phyloP scores from a whole-genome alignment of 1,140 invertebrate genomes.

The Atta cephalotes region DNA sequence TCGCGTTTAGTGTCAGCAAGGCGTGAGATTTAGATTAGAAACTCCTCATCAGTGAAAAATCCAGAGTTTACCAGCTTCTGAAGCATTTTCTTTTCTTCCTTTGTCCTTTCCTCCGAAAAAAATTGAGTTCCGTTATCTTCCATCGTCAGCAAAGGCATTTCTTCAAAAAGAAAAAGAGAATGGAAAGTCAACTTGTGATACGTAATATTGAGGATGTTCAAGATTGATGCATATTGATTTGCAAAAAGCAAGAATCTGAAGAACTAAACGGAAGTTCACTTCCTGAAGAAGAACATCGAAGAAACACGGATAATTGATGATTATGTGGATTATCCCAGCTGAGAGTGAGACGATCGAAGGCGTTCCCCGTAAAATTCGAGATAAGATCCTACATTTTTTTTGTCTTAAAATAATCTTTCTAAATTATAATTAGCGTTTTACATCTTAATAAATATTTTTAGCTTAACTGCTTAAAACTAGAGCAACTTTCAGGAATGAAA shows the following conservation, averaged over 20 bases:
- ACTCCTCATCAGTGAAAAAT: conserved; percentile 62
- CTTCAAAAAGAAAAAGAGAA: background rate
- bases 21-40: conserved; percentile 71
- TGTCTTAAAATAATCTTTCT: background rate
- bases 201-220: conserved; percentile 19
- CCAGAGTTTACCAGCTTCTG: conserved; percentile 73
- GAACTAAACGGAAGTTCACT: background rate
- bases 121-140: background rate
- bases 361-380: conserved; percentile 1
- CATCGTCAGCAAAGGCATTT: background rate
- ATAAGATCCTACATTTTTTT: background rate
- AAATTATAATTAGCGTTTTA: conserved; percentile 15
- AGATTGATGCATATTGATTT: background rate
- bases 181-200: conserved; percentile 5
- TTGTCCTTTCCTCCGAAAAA: conserved; percentile 1
- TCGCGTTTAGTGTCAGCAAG: conserved; percentile 68
- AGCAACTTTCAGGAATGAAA: conserved; percentile 14
- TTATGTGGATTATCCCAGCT: conserved; percentile 1
- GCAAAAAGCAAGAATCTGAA: conserved; percentile 18
- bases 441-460: conserved; percentile 27
- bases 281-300: conserved; percentile 43
- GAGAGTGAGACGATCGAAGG: conserved; percentile 23
- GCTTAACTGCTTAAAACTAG: background rate
- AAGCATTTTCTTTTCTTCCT: conserved; percentile 23
- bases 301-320: conserved; percentile 57